phyloP scores from a whole-genome alignment of 2,113 vertebrate species.

The Dicentrarchus labrax region DNA sequence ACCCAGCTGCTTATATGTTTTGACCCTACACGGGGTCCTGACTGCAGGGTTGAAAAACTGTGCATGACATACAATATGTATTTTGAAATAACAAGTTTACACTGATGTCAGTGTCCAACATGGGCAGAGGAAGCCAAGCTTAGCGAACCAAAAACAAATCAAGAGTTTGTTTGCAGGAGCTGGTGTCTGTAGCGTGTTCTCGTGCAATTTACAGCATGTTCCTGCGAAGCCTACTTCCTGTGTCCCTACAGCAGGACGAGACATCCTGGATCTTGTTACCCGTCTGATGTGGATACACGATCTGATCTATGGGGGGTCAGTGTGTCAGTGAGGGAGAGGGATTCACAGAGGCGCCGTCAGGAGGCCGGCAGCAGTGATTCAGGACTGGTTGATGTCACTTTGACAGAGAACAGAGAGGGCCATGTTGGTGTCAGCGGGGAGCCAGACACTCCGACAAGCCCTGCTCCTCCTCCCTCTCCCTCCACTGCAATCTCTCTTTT shows the following conservation, averaged over 20 bases:
- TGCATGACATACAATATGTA: constrained; percentile 22
- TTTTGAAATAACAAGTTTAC: background rate
- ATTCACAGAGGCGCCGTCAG: constrained; percentile 50
- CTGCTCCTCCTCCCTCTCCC: constrained; percentile 17
- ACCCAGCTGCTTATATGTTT: background rate
- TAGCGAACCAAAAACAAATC: constrained; percentile 35
- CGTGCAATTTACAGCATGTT: constrained; percentile 34
- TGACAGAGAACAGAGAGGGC: constrained; percentile 77
- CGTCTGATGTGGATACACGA: constrained; percentile 53
- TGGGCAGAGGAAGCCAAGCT: constrained; percentile 12
- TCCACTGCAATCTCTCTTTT: constrained; percentile 22
- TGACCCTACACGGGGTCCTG: background rate
- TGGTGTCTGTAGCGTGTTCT: constrained; percentile 25
- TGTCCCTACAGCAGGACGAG: constrained; percentile 35
- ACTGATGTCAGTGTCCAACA: background rate
- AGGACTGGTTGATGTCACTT: constrained; percentile 76
- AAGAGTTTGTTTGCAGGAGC: constrained; percentile 50
- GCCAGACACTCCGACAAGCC: constrained; percentile 50
- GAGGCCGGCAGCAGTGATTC: constrained; percentile 50
- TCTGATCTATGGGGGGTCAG: constrained; percentile 59
- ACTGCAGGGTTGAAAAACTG: background rate
- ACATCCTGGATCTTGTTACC: constrained; percentile 73
- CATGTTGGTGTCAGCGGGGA: constrained; percentile 72
- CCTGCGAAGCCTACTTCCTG: constrained; percentile 34
- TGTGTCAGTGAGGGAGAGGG: constrained; percentile 53